Percentiles rank a stretch among this genome's conserved stretches.
phyloP scores from a whole-genome alignment of 2,888 invertebrate genomes.

The Elmis aenea region DNA sequence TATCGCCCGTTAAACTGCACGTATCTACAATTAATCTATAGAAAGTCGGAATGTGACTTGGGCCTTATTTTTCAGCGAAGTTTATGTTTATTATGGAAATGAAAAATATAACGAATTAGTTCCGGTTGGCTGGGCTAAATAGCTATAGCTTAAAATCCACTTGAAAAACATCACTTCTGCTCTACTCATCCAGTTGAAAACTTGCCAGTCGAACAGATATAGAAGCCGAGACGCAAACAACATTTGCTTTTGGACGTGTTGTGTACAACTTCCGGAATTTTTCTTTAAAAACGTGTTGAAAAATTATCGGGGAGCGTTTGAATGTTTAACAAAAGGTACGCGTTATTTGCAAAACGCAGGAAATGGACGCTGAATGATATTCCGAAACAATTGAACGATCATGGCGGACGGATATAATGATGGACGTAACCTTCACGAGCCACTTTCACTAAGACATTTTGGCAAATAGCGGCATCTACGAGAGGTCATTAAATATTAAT shows the following conservation, averaged over 20 bases:
- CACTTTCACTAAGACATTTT: conserved; percentile 28
- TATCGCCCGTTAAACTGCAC: too few relatives aligned
- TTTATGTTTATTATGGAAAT: too few relatives aligned
- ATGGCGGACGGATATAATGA: conserved; percentile 27
- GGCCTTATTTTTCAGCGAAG: too few relatives aligned
- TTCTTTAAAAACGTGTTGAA: conserved; percentile 10
- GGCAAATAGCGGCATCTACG: conserved; percentile 10
- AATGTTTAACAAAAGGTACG: conserved; percentile 6
- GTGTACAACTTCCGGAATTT: conserved; percentile 10
- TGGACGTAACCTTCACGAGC: conserved; percentile 28
- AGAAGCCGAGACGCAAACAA: conserved; percentile 7
- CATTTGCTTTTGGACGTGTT: too few relatives aligned
- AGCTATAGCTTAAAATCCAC: too few relatives aligned
- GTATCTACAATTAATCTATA: too few relatives aligned
- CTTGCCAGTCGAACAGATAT: conserved; percentile 9
- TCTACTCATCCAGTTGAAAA: conserved; percentile 6
- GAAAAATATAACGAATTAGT: too few relatives aligned
- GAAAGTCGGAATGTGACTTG: too few relatives aligned
- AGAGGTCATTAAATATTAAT: too few relatives aligned
- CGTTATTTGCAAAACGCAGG: conserved; percentile 13
- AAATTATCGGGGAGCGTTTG: conserved; percentile 1
- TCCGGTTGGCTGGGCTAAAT: too few relatives aligned
- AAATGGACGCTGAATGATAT: conserved; percentile 16
- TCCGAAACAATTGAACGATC: conserved; percentile 18
- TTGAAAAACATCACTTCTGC: too few relatives aligned